Evolutionary conservation across 2,113 vertebrate species (phyloP).

Genomic region (mouse (Mus musculus)): DNA sequence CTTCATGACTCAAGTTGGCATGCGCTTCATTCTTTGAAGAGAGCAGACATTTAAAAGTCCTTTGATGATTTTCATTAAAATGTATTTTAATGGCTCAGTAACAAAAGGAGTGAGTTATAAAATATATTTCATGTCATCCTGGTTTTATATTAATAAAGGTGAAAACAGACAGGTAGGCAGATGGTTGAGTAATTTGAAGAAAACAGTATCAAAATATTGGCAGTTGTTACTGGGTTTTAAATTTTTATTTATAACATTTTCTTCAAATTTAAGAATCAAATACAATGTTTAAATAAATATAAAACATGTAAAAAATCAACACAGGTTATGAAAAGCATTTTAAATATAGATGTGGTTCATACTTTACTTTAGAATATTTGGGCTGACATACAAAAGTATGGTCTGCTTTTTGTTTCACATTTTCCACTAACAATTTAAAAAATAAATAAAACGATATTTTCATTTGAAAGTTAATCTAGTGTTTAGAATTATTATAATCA

Average conservation of each 20-base stretch:
- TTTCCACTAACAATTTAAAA: conserved; percentile 38
- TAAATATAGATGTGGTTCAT: background rate
- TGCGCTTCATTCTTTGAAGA: conserved; percentile 76
- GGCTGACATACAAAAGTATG: background rate
- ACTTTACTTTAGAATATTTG: conserved; percentile 39
- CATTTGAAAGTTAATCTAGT: conserved; percentile 47
- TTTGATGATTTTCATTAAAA: conserved; percentile 44
- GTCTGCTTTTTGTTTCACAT: conserved; percentile 38
- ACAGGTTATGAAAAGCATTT: conserved; percentile 35
- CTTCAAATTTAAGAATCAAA: conserved; percentile 30
- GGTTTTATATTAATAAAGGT: background rate
- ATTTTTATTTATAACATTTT: background rate
- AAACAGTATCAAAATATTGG: conserved; percentile 28
- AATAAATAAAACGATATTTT: background rate
- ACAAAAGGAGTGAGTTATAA: conserved; percentile 26
- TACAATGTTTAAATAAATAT: background rate
- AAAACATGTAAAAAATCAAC: conserved; percentile 10
- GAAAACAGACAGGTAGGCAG: background rate
- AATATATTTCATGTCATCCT: background rate
- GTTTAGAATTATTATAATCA: background rate
- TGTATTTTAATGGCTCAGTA: conserved; percentile 19
- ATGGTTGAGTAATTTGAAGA: background rate
- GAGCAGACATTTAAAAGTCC: conserved; percentile 33
- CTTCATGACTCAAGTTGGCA: conserved; percentile 87
- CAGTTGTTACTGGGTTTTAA: conserved; percentile 8